phyloP scores from a whole-genome alignment of 1,140 invertebrate genomes.

The Acyrthosiphon pisum region DNA sequence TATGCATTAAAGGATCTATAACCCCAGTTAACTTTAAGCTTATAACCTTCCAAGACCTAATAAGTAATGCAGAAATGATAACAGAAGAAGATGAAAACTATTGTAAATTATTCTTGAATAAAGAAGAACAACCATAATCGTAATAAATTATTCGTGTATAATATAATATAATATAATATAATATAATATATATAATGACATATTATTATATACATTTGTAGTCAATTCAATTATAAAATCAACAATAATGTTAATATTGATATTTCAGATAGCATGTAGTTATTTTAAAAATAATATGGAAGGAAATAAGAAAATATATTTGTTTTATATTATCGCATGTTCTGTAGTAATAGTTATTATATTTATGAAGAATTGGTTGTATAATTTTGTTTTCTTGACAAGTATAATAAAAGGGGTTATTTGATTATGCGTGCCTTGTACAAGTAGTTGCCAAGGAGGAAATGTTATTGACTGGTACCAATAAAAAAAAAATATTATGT shows the following conservation, averaged over 20 bases:
- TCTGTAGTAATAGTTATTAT: slow-evolving; percentile 14
- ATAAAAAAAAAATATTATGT: not conserved
- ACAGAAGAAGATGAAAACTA: slow-evolving; percentile 59
- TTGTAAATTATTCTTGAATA: slow-evolving; percentile 61
- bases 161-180: not conserved
- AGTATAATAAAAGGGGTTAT: slow-evolving; percentile 25
- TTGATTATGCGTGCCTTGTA: slow-evolving; percentile 50
- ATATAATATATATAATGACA: not conserved
- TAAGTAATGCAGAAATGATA: slow-evolving; percentile 60
- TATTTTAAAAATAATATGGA: slow-evolving; percentile 9
- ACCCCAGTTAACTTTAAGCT: slow-evolving; percentile 57
- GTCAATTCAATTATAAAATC: not conserved
- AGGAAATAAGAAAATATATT: not conserved
- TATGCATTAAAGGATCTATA: slow-evolving; percentile 67
- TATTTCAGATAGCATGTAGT: not conserved
- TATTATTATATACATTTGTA: not conserved
- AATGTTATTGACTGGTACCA: slow-evolving; percentile 53
- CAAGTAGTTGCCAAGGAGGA: slow-evolving; percentile 24
- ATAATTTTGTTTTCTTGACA: slow-evolving; percentile 26
- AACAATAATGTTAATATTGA: not conserved
- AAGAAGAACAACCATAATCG: slow-evolving; percentile 58
- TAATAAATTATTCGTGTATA: not conserved
- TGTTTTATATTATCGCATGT: slow-evolving; percentile 37
- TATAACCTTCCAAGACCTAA: slow-evolving; percentile 61
- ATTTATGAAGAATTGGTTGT: slow-evolving; percentile 27